A percentile compares a stretch with the other conserved stretches of the same genome.
These are phyloP conservation scores for Batillaria attramentaria DNA, from an alignment of 1,140 invertebrate genomes.

Conservation along the genomic window DNA sequence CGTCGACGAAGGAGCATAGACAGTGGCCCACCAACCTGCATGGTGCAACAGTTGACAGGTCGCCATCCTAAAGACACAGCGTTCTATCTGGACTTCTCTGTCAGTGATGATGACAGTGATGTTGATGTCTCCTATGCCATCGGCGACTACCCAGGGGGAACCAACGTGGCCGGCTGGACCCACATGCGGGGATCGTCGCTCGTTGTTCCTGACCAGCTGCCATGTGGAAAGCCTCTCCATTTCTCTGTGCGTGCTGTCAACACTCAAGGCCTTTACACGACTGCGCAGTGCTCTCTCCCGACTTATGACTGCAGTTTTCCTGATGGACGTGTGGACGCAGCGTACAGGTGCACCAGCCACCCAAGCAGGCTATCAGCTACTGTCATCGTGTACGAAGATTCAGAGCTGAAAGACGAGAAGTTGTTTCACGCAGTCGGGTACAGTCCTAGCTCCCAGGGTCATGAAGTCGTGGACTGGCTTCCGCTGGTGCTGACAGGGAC, in stretches of 20 bases:
- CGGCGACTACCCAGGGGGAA: conserved; percentile 35
- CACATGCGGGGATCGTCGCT: conserved; percentile 25
- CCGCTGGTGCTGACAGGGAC: conserved; percentile 33
- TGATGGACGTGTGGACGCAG: conserved; percentile 41
- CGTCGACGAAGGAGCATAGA: neutral
- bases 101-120: conserved; percentile 39
- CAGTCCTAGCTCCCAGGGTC: conserved; percentile 34
- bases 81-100: conserved; percentile 35
- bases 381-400: conserved; percentile 47
- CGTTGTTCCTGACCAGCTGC: conserved; percentile 16
- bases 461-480: conserved; percentile 42
- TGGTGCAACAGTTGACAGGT: conserved; percentile 26
- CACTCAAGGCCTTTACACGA: conserved; percentile 28
- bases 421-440: conserved; percentile 36
- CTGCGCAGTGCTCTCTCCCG: conserved; percentile 27
- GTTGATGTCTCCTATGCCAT: conserved; percentile 38
- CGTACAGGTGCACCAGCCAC: conserved; percentile 43
- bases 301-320: conserved; percentile 44
- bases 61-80: conserved; percentile 39
- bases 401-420: conserved; percentile 31
- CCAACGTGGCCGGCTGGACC: conserved; percentile 37
- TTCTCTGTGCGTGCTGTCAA: conserved; percentile 42
- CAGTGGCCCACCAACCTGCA: neutral
- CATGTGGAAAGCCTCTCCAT: conserved; percentile 39
- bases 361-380: conserved; percentile 42